Conservation (phyloP, 1,140 invertebrate species). For the Ericerus pela region DNA sequence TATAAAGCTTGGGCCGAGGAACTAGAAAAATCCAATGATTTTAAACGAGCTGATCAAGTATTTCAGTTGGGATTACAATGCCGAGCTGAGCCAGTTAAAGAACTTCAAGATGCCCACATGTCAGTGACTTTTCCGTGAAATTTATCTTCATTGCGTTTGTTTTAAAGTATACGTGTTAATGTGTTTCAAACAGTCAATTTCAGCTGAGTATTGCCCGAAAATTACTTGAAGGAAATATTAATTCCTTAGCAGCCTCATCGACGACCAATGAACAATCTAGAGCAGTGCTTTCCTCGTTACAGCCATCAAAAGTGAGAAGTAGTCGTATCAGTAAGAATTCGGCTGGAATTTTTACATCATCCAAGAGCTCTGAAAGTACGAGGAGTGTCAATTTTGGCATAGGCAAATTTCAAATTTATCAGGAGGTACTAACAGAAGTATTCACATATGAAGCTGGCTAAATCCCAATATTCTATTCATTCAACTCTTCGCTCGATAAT, state of each 20-base stretch:
- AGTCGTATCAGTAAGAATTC: slow-evolving; percentile 32
- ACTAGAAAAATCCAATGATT: slow-evolving; percentile 54
- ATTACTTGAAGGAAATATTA: slow-evolving; percentile 39
- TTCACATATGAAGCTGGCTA: neutral
- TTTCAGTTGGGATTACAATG: slow-evolving; percentile 50
- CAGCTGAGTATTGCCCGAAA: slow-evolving; percentile 42
- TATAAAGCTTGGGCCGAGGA: slow-evolving; percentile 69
- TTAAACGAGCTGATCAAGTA: slow-evolving; percentile 53
- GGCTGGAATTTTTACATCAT: neutral
- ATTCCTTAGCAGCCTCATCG: too few relatives aligned
- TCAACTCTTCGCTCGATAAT: too few relatives aligned
- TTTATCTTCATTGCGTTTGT: slow-evolving; percentile 12
- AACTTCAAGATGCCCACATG: slow-evolving; percentile 54
- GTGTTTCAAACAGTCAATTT: slow-evolving; percentile 44
- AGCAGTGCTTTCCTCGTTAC: neutral
- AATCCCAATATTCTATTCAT: neutral
- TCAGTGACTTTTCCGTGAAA: too few relatives aligned
- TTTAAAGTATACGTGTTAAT: too few relatives aligned
- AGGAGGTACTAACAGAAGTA: neutral
- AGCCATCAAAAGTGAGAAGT: slow-evolving; percentile 13
- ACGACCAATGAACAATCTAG: slow-evolving; percentile 17
- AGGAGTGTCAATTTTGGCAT: neutral
- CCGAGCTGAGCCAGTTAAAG: slow-evolving; percentile 52
- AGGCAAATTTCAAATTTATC: slow-evolving; percentile 30
- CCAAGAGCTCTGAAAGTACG: neutral